Evolutionary conservation across 2,113 vertebrate genomes (phyloP), one percentile per base, ranked within the genome.

Genomic region (Vimba vimba): DNA sequence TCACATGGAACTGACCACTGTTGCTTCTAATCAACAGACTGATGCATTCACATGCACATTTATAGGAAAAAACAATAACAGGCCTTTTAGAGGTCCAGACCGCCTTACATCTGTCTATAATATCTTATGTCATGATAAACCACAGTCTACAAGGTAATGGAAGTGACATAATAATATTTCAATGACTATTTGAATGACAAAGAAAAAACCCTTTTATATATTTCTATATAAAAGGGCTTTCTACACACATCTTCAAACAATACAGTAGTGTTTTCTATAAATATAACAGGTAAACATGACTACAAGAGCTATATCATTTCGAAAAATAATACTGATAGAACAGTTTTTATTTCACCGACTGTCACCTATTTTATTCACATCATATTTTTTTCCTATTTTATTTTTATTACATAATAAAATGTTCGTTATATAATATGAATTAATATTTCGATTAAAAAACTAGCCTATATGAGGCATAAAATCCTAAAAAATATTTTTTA

Each of bases 1-100:
- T 47, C 71, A 74, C 9, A 23, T 39, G 33, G 0, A 30, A 71
- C 86, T 69, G 84, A 36, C 75, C 80, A 68, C 85, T 60, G 33
- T 39, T 43, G 43, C 71, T 74, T 74, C 39, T 43, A 74, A 45
- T 7, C 43, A 7, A 25, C 25, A 15, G 64, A 68, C 64, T 23
- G 21, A 43, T 27, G 25, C 3, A 25, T 15, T 25, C 23, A 11
- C 9, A 62, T 25, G n/a, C 59, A 62, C 3, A 60, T 4, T 60
- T 60, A 25, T 25, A 12, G 3, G 59, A 25, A 25, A 62, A 62
- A 10, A 68, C 27, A 30, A 17, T 7, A 74, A 47, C 21, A 74
- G 6, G 23, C 23, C 23, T 74, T 11, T 74, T 74, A 23, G 33
- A 39, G 68, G 7, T 23, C 33, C 36, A 71, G 59, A 62, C 59